These are phyloP conservation scores for Agrotis segetum DNA, from an alignment of 2,888 invertebrate species.

Conservation along the genomic window DNA sequence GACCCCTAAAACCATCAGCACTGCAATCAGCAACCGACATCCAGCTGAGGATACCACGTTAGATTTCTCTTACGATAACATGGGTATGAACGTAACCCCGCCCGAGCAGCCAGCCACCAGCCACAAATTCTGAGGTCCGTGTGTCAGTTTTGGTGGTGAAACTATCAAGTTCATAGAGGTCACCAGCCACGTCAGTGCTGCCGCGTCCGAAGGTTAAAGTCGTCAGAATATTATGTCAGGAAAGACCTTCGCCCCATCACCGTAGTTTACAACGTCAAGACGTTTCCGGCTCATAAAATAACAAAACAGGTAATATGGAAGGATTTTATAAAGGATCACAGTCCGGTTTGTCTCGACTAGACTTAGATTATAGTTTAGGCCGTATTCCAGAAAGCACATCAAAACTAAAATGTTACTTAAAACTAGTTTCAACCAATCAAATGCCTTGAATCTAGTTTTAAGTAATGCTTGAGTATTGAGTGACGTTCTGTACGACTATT, in stretches of 20 bases:
- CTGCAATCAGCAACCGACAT: conserved; percentile 93
- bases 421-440: too few species aligned
- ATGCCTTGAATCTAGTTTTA: too few species aligned
- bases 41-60: conserved; percentile 95
- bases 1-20: conserved; percentile 93
- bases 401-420: too few species aligned
- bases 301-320: conserved; percentile 24
- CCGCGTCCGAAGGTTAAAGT: conserved; percentile 36
- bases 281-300: conserved; percentile 33
- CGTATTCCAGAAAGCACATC: too few species aligned
- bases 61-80: conserved; percentile 95
- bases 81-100: conserved; percentile 93
- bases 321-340: conserved; percentile 13
- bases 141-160: conserved; percentile 71
- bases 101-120: conserved; percentile 84
- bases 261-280: conserved; percentile 16
- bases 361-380: background rate
- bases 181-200: conserved; percentile 42
- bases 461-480: too few species aligned
- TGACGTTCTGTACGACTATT: background rate
- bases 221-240: conserved; percentile 11
- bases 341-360: conserved; percentile 5
- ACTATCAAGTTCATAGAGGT: conserved; percentile 68
- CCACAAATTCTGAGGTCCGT: conserved; percentile 82
- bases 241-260: background rate